Evolutionary conservation across 2,888 invertebrate genomes (phyloP).

Genomic region (Rhynchonema sp.): DNA sequence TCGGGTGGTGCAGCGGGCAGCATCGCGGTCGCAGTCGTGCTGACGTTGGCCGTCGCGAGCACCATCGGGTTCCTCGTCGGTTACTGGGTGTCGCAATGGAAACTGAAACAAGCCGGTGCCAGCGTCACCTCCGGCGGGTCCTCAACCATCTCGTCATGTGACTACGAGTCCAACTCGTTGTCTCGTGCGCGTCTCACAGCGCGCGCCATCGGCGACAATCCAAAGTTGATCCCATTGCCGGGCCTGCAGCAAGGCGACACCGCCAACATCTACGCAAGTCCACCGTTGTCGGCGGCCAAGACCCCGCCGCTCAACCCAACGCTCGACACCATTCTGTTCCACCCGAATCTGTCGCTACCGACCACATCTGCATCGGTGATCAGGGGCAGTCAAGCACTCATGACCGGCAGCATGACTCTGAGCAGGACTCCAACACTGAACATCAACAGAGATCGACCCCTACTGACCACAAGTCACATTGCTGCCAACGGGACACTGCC

Average conservation of each 20-base stretch:
- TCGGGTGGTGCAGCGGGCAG: not conserved
- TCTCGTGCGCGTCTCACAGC: not conserved
- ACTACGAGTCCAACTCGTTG: constrained; percentile 1
- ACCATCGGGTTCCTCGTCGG: constrained; percentile 5
- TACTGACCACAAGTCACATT: not conserved
- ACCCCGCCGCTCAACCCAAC: not conserved
- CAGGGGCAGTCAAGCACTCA: not conserved
- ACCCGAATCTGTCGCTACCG: not conserved
- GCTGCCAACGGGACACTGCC: constrained; percentile 5
- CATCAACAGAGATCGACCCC: not conserved
- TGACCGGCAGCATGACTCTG: not conserved
- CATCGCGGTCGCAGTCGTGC: constrained; percentile 8
- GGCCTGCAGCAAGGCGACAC: not conserved
- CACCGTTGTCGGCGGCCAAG: not conserved
- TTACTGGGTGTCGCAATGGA: constrained; percentile 5
- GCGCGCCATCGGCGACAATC: not conserved
- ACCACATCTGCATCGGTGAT: not conserved
- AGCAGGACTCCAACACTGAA: not conserved
- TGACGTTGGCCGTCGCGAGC: constrained; percentile 4
- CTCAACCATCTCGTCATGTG: not conserved
- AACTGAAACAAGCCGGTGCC: not conserved
- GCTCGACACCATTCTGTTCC: not conserved
- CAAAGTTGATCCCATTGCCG: not conserved
- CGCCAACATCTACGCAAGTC: not conserved
- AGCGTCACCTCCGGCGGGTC: not conserved